phyloP scores from a whole-genome alignment of 2,888 invertebrate genomes.

The Catocala nupta region DNA sequence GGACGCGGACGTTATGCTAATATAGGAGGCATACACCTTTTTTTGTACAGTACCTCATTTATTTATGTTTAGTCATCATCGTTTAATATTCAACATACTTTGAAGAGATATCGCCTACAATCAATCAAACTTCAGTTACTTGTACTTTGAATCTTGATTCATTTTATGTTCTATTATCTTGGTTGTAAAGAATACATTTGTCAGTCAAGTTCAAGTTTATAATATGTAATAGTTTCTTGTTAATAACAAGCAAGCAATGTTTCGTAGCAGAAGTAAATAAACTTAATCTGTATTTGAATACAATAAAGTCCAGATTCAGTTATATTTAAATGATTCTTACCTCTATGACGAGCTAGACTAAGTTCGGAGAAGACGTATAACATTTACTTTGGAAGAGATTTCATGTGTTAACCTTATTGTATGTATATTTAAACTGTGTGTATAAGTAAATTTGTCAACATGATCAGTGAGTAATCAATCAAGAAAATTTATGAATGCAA shows the following conservation, averaged over 20 bases:
- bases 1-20: slow-evolving; percentile 66
- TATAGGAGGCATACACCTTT: slow-evolving; percentile 58
- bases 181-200: slow-evolving; percentile 49
- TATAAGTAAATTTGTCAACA: slow-evolving; percentile 53
- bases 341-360: not conserved
- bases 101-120: slow-evolving; percentile 72
- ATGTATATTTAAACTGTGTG: slow-evolving; percentile 53
- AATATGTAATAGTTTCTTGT: slow-evolving; percentile 42
- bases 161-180: slow-evolving; percentile 52
- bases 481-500: too few relatives aligned
- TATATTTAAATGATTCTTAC: slow-evolving; percentile 7
- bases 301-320: slow-evolving; percentile 19
- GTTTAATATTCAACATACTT: slow-evolving; percentile 76
- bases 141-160: slow-evolving; percentile 30
- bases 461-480: slow-evolving; percentile 24
- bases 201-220: slow-evolving; percentile 58
- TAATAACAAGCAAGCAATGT: slow-evolving; percentile 20
- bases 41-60: slow-evolving; percentile 73
- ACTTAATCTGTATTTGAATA: slow-evolving; percentile 14
- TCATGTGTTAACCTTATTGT: slow-evolving; percentile 57
- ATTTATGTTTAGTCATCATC: slow-evolving; percentile 81
- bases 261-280: slow-evolving; percentile 2
- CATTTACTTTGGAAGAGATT: slow-evolving; percentile 42
- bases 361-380: slow-evolving; percentile 23
- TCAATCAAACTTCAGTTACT: slow-evolving; percentile 73